Conservation (phyloP, 2,888 invertebrate species). For the Euspilapteryx auroguttella region DNA sequence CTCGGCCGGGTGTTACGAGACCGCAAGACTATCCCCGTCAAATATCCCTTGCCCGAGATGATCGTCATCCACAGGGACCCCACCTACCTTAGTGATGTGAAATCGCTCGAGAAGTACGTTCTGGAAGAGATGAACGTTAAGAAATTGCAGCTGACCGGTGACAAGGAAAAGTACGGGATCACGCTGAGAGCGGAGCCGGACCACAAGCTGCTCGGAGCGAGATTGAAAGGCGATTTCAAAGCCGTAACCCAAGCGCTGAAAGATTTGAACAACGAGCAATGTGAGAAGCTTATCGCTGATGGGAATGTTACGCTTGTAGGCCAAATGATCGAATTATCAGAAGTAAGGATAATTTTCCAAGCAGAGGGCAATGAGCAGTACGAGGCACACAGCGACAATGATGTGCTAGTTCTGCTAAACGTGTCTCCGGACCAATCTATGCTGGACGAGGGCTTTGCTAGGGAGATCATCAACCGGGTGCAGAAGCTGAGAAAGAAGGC, state of each 20-base stretch:
- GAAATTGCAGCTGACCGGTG: constrained; percentile 78
- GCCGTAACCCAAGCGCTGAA: constrained; percentile 81
- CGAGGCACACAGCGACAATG: constrained; percentile 89
- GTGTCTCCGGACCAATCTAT: constrained; percentile 87
- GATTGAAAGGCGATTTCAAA: constrained; percentile 90
- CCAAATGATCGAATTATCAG: constrained; percentile 75
- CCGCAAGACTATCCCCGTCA: constrained; percentile 89
- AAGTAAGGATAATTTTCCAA: constrained; percentile 83
- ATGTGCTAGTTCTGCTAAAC: constrained; percentile 87
- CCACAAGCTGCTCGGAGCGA: constrained; percentile 85
- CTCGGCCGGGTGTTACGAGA: constrained; percentile 91
- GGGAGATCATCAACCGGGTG: constrained; percentile 94
- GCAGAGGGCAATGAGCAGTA: constrained; percentile 71
- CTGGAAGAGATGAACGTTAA: constrained; percentile 92
- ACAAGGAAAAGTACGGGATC: constrained; percentile 92
- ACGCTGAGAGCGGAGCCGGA: constrained; percentile 92
- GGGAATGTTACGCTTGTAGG: constrained; percentile 76
- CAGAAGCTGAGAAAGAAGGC: constrained; percentile 97
- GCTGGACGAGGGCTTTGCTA: constrained; percentile 91
- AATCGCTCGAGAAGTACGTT: constrained; percentile 81
- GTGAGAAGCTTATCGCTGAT: constrained; percentile 71
- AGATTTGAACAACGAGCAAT: constrained; percentile 72
- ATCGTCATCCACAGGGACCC: constrained; percentile 90
- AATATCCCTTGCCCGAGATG: constrained; percentile 95
- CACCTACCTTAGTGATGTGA: constrained; percentile 75